Conservation (phyloP, 2,113 vertebrate species). For the Leucoraja erinaceus region DNA sequence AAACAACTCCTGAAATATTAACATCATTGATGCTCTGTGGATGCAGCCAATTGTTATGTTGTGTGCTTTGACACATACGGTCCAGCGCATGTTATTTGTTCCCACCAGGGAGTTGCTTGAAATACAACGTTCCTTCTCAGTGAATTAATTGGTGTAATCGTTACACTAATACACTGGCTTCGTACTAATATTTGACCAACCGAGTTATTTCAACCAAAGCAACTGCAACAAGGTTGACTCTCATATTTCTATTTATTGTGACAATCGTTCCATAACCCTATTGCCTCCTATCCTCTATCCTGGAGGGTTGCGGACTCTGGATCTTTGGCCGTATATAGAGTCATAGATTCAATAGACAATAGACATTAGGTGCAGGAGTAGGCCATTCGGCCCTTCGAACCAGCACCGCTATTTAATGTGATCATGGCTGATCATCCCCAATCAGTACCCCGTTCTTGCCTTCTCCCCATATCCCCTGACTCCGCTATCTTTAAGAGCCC, state of each 20-base stretch:
- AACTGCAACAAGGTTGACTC: neutral
- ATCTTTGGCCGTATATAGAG: too few relatives aligned
- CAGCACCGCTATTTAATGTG: too few relatives aligned
- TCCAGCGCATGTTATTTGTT: neutral
- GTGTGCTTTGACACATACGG: neutral
- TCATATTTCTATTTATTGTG: neutral
- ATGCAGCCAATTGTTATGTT: neutral
- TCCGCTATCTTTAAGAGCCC: too few relatives aligned
- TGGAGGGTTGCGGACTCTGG: too few relatives aligned
- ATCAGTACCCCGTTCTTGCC: too few relatives aligned
- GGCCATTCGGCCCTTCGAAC: too few relatives aligned
- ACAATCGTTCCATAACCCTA: neutral
- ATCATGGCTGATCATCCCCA: too few relatives aligned
- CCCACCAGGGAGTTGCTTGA: neutral
- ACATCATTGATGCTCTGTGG: neutral
- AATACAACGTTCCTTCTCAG: neutral
- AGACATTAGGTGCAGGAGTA: too few relatives aligned
- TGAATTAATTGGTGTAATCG: neutral
- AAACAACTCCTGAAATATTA: slow-evolving; percentile 18
- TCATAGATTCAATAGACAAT: too few relatives aligned
- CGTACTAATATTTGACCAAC: neutral
- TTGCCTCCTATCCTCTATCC: neutral
- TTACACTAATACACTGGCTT: neutral
- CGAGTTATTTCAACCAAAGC: neutral
- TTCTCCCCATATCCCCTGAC: too few relatives aligned